Base-by-base conservation (phyloP, 2,888 invertebrate species). In the Eupithecia vulgata region DNA sequence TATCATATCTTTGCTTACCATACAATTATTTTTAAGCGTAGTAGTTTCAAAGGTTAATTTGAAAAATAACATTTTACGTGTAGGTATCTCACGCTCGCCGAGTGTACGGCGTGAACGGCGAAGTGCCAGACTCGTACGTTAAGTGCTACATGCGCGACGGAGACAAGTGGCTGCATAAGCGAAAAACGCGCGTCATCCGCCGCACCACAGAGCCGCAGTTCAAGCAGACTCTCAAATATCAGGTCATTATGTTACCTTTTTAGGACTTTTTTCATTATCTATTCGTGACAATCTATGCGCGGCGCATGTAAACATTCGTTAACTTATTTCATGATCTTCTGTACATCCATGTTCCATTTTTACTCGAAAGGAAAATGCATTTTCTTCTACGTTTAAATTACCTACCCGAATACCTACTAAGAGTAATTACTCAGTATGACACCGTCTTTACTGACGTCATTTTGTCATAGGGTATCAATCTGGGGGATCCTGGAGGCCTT, bases 81-180 rank as follows among this genome's bases (percentile, higher is more conserved):
- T 68, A 94, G 94, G 91, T 94, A 73, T 93, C 93, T 48, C 92
- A 92, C 78, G 94, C 93, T 34, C 93, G 94, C 71, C 91, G 93
- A 70, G 94, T 93, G 74, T 93, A 94, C 80, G 94, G 94, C 70
- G 96, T 96, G 72, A 96, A 97, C 83, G 95, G 95, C 74, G 97
- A 97, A 83, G 96, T 96, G 69, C 95, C 96, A 87, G 98, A 99
- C 88, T 98, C 98, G 30, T 99, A 99, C 93, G 98, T 98, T 70
- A 98, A 99, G 92, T 98, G 98, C 80, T 98, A 98, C 88, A 95
- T 98, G 75, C 96, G 98, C 74, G 98, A 98, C 86, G 97, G 97
- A 35, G 98, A 98, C 79, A 96, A 97, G 80, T 97, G 98, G 96
- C 94, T 98, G 75, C 98, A 98, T 90, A 98, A 98, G 92, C 97